Base-by-base conservation (phyloP, 2,797 vertebrate species). In the Phalloptychus januarius region DNA sequence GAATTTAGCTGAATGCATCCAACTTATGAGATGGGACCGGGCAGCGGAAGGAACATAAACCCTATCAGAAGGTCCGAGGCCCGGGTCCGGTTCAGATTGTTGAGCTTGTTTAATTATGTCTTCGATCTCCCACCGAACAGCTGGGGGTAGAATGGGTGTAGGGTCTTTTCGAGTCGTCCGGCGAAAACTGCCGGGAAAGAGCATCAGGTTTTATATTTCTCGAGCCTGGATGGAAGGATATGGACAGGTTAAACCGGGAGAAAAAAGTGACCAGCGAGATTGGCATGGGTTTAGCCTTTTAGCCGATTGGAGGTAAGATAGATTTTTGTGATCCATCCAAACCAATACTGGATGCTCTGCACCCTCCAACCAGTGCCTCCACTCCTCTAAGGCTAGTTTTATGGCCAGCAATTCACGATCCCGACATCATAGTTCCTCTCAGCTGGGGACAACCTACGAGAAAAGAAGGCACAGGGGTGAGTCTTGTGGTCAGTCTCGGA, bases 251-350 rank as follows among this genome's bases (percentile, higher is more conserved):
- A 28, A 71, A 48, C 1, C 28, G 3, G 0, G 8, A 10, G 4
- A 46, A 71, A 67, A 67, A 2, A 67, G 7, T 1, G 63, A 67
- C 63, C 63, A 67, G 3, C 0, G 1, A 5, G 23, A 58, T 18
- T 79, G 56, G 0, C 46, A 16, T 0, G 54, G 7, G 4, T 65
- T 79, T 0, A 73, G 10, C 1, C 44, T 11, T 2, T n/a, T n/a
- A n/a, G n/a, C n/a, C n/a, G n/a, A n/a, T n/a, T n/a, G n/a, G n/a
- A n/a, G n/a, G n/a, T n/a, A 74, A 4, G 45, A 2, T 7, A 79
- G 45, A 40, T 63, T 78, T 7, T 74, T 79, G 4, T 79, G 71
- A 3, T 79, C 61, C 0, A 25, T 54, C 61, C 71, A 73, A 5
- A 78, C 40, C 3, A 61, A 5, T 7, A 78, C 20, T 7, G 74